Base-by-base conservation (phyloP, 2,797 vertebrate species). In the Holocentrus rufus region DNA sequence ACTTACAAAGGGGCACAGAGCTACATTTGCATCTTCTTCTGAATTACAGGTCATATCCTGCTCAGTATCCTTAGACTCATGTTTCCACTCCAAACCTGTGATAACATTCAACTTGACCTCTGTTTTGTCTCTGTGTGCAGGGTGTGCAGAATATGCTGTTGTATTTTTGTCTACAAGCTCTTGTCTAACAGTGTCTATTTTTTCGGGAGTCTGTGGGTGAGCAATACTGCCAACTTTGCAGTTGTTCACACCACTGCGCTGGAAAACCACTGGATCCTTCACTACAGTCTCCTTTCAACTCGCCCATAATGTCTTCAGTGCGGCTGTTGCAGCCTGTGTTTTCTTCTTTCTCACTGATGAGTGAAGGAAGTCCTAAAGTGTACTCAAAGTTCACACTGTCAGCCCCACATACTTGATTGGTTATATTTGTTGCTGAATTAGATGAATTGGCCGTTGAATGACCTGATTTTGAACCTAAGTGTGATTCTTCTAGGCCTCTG, bases 41-140 rank as follows among this genome's bases (percentile, higher is more conserved):
- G 68, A 70, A 61, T 67, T 64, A 65, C 50, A 69, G 56, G 52
- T 69, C 34, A 75, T 27, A 69, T 56, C 55, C 3, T 61, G 49
- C 58, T 74, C 34, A 46, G 63, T 53, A 30, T 4, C 36, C 23
- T 56, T 27, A 57, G 34, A 34, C n/a, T 64, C 62, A 39, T 74
- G 71, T n/a, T 52, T 78, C 62, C 22, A 49, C 7, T 52, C 23
- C 14, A 68, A 13, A 0, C 54, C 65, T 46, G 30, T 49, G 23
- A 44, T n/a, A 42, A 47, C 69, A 57, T n/a, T 70, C 23, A 73
- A 58, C 14, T 22, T 60, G 54, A 52, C 61, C 20, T 71, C 67
- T 2, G 1, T 76, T 53, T 67, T 47, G 36, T 23, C 73, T 61
- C 10, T 5, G 5, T 57, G n/a, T 15, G 65, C 55, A 52, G 20